Conservation (phyloP, 2,113 vertebrate genomes). For the Anseranas semipalmata region DNA sequence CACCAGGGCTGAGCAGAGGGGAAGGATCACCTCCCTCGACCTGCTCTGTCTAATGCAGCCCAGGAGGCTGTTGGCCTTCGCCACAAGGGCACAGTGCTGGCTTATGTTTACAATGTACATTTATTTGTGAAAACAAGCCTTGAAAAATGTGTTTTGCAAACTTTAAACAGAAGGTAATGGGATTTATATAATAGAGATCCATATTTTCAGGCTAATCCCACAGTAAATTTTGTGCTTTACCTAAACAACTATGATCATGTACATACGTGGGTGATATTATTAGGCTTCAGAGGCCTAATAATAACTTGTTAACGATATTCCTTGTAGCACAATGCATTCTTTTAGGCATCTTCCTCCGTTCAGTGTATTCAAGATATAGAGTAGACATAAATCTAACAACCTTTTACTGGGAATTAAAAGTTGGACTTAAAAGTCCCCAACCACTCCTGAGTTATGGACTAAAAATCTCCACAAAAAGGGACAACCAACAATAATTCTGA, state of each 20-base stretch:
- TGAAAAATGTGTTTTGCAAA: background rate
- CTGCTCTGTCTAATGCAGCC: background rate
- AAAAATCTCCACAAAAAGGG: background rate
- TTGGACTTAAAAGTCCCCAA: background rate
- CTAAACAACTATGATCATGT: background rate
- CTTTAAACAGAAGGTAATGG: background rate
- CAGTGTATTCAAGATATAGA: background rate
- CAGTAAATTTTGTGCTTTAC: background rate
- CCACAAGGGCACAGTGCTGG: background rate
- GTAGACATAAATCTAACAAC: background rate
- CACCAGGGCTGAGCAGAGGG: background rate
- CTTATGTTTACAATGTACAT: background rate
- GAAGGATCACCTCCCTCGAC: background rate
- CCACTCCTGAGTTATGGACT: background rate
- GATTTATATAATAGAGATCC: background rate
- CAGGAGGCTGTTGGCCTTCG: fast-evolving
- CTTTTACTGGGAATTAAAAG: no score
- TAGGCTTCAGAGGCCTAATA: background rate
- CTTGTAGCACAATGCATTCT: background rate
- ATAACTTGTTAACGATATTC: background rate
- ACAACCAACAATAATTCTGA: background rate
- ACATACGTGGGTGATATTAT: background rate
- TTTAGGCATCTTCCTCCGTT: background rate
- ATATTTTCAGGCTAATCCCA: background rate
- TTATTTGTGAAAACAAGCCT: background rate